Evolutionary conservation across 2,888 invertebrate species (phyloP).

Genomic region (Leptinotarsa peninsularis): DNA sequence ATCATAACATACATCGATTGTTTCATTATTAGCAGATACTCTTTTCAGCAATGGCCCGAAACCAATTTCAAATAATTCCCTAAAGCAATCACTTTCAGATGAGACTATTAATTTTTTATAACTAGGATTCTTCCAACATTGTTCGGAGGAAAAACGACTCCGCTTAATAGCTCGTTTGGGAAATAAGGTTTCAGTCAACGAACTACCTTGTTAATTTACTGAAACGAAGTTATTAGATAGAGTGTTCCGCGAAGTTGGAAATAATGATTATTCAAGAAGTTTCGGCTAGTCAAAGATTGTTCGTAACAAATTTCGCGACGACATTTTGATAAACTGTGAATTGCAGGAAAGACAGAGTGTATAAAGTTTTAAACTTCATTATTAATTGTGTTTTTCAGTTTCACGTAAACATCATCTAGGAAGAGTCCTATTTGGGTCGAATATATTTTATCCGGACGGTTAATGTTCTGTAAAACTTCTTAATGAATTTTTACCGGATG

Average conservation of each 20-base stretch:
- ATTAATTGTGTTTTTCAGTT: conserved; percentile 13
- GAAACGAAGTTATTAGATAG: conserved; percentile 28
- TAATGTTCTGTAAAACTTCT: not conserved
- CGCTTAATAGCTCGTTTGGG: conserved; percentile 37
- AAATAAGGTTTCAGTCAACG: conserved; percentile 37
- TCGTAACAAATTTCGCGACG: conserved; percentile 35
- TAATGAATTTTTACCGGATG: not conserved
- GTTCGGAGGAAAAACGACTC: conserved; percentile 35
- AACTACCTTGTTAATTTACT: conserved; percentile 38
- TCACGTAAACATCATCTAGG: conserved; percentile 7
- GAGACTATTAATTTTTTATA: conserved; percentile 38
- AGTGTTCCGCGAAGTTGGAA: conserved; percentile 23
- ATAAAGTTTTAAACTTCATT: conserved; percentile 9
- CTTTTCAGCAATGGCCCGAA: not conserved
- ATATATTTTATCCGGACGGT: not conserved
- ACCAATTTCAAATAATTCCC: conserved; percentile 25
- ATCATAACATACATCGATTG: not conserved
- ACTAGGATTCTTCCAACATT: conserved; percentile 34
- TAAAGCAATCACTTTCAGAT: conserved; percentile 37
- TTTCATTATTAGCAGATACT: not conserved
- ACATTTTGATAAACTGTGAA: conserved; percentile 36
- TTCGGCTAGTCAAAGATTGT: conserved; percentile 34
- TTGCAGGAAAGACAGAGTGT: conserved; percentile 28
- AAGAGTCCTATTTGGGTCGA: not conserved
- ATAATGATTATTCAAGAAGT: conserved; percentile 34